These are phyloP conservation scores for Ibidorhyncha struthersii DNA, from an alignment of 2,113 vertebrate species.

Conservation along the genomic window DNA sequence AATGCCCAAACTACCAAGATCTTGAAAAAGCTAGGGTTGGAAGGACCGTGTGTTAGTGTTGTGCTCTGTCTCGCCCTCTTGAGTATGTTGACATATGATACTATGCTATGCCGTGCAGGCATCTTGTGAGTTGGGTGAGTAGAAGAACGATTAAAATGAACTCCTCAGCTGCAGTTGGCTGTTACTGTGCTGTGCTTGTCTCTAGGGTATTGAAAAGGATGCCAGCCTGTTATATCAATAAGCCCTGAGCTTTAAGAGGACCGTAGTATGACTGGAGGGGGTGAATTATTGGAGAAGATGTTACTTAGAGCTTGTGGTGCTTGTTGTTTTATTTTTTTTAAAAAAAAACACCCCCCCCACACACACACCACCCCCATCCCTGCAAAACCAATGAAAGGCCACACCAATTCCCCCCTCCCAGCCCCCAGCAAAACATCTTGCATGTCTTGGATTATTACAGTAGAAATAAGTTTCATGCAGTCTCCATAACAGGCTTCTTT, in stretches of 20 bases:
- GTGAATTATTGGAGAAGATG: neutral
- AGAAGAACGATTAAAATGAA: neutral
- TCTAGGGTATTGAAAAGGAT: neutral
- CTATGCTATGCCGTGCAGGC: accelerated
- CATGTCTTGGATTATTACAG: neutral
- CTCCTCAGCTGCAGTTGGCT: neutral
- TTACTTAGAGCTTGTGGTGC: neutral
- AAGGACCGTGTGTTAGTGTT: neutral
- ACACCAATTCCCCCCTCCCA: too few relatives aligned
- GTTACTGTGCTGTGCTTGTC: neutral
- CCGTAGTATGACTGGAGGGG: neutral
- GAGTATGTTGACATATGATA: neutral
- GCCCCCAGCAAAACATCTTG: neutral
- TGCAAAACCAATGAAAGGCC: neutral
- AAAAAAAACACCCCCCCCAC: neutral
- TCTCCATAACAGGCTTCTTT: neutral
- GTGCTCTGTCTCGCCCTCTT: neutral
- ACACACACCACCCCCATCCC: neutral
- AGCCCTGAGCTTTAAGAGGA: neutral
- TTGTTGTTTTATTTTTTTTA: too few relatives aligned
- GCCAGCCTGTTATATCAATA: neutral
- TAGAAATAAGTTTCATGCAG: neutral
- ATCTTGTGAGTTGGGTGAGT: neutral
- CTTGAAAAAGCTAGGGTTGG: neutral
- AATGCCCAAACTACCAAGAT: neutral